Percentiles rank a stretch among this genome's conserved stretches.
Evolutionary conservation across 2,888 invertebrate genomes (phyloP).

Genomic region (Argyresthia albistria): DNA sequence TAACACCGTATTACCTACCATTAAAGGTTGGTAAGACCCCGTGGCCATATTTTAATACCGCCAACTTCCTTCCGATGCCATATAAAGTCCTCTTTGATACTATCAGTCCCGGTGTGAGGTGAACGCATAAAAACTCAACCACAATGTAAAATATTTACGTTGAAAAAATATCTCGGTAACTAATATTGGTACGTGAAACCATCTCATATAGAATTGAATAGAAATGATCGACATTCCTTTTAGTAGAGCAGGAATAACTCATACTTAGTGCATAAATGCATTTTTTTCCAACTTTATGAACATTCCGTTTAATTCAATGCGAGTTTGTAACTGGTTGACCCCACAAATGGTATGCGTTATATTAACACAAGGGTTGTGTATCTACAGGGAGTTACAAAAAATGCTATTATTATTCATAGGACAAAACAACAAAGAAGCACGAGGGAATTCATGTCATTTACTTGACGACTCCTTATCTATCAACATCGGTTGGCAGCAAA

Average conservation of each 20-base stretch:
- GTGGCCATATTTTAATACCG: slow-evolving; percentile 45
- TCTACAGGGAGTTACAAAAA: slow-evolving; percentile 51
- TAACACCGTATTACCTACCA: slow-evolving; percentile 14
- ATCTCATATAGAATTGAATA: too few species aligned
- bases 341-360: slow-evolving; percentile 51
- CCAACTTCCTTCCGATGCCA: slow-evolving; percentile 70
- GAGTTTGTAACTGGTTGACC: slow-evolving; percentile 45
- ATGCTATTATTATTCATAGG: slow-evolving; percentile 59
- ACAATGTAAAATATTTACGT: too few species aligned
- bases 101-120: neutral
- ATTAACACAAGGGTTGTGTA: slow-evolving; percentile 55
- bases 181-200: too few species aligned
- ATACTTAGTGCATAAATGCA: neutral
- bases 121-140: too few species aligned
- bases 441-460: slow-evolving; percentile 33
- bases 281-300: neutral
- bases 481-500: slow-evolving; percentile 28
- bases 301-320: slow-evolving; percentile 1
- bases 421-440: slow-evolving; percentile 25
- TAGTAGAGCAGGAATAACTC: too few species aligned
- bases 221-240: too few species aligned
- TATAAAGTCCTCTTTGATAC: slow-evolving; percentile 24
- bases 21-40: slow-evolving; percentile 53
- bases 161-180: too few species aligned
- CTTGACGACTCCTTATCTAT: slow-evolving; percentile 47